Evolutionary conservation across 2,888 invertebrate genomes (phyloP), one percentile per base, ranked within the genome.

Genomic region (Nomada fabriciana): DNA sequence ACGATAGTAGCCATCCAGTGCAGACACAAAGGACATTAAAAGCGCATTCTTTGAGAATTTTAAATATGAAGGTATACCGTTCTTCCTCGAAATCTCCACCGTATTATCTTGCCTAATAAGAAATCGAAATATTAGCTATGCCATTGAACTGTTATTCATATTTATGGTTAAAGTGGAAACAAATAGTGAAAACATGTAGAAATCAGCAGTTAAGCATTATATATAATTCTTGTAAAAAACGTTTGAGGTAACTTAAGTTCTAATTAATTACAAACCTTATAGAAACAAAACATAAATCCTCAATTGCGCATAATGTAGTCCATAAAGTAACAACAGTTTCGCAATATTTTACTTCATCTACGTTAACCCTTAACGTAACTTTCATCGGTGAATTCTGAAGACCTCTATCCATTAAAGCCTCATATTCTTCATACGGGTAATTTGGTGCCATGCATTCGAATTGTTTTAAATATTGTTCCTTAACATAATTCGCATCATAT

Each of bases 1-100:
- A 95, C 96, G 96, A 92, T 98, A 98, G 94, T 98, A 98, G 74
- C 98, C 98, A 93, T 98, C 97, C 82, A 98, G 94, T 73, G 97
- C 95, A 78, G 97, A 97, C 83, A 98, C 96, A 93, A 98, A 98
- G 0, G 98, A 97, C 75, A 96, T 95, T 91, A 97, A 94, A 65
- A 95, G 94, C 65, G 95, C 95, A 83, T 96, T 95, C 13, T 96
- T 95, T 90, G 95, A 95, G 91, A 98, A 97, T 91, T 96, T 96
- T 80, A 97, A 94, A 92, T 97, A 97, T 63, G 96, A 94, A 1
- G 97, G 97, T 57, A 97, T 97, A n/a, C 97, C 97, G 93, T 95
- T 96, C 91, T 96, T 96, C 82, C 97, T 94, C 29, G 97, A 96
- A 82, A 98, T 96, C 94, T 97, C 97, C 64, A 98, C 95, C 0